phyloP scores from a whole-genome alignment of 2,113 vertebrate species.

The Larimichthys polyactis region DNA sequence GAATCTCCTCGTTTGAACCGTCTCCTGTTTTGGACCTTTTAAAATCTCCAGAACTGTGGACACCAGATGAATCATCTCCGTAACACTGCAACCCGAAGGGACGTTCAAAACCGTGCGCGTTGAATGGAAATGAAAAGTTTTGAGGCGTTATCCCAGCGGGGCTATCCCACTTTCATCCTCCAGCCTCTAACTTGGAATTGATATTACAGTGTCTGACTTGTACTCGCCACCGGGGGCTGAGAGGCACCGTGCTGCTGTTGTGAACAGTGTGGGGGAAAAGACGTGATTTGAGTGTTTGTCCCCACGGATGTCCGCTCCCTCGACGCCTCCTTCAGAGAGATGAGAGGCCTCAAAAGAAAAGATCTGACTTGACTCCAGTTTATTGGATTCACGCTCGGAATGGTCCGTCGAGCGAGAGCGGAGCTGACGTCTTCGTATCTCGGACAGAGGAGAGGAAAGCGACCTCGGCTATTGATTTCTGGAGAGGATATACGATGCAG shows the following conservation, averaged over 20 bases:
- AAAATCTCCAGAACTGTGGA: not conserved
- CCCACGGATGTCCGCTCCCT: not conserved
- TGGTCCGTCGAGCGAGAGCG: constrained; percentile 14
- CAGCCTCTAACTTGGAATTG: not conserved
- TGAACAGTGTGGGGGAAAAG: constrained; percentile 30
- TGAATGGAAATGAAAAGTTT: constrained; percentile 8
- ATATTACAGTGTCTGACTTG: not conserved
- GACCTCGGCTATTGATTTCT: constrained; percentile 42
- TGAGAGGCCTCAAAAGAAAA: constrained; percentile 12
- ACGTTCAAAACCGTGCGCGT: not conserved
- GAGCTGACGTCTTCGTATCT: constrained; percentile 33
- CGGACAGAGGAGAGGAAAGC: constrained; percentile 1
- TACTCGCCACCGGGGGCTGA: not conserved
- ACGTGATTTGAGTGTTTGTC: constrained; percentile 44
- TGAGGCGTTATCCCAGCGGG: not conserved
- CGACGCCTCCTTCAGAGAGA: constrained; percentile 15
- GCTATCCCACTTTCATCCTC: constrained; percentile 5
- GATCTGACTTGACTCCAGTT: constrained; percentile 40
- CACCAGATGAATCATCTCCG: constrained; percentile 1
- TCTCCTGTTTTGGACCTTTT: not conserved
- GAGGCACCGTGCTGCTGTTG: not conserved
- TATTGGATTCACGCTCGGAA: constrained; percentile 35
- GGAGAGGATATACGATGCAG: constrained; percentile 1
- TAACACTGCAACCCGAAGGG: not conserved
- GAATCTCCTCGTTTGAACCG: not conserved